Percentiles rank a stretch among this genome's conserved stretches.
phyloP scores from a whole-genome alignment of 2,113 vertebrate species.

The Microtus ochrogaster region DNA sequence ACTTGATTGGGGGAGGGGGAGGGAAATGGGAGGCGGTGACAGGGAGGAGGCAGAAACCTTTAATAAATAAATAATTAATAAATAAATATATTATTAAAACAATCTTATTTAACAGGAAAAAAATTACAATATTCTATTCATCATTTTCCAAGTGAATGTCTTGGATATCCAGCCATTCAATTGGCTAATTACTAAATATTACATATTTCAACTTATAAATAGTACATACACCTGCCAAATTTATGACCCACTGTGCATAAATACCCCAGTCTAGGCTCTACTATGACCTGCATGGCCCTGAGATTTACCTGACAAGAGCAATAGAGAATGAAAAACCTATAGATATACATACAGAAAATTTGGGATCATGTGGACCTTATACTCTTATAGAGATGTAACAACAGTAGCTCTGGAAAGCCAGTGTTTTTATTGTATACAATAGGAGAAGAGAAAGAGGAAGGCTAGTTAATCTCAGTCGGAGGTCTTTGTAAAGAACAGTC shows the following conservation, averaged over 20 bases:
- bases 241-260: background rate
- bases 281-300: background rate
- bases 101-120: no score
- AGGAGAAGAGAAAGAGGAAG: background rate
- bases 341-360: background rate
- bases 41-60: no score
- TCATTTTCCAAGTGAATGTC: background rate
- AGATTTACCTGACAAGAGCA: background rate
- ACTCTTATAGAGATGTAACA: no score
- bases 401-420: background rate
- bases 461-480: background rate
- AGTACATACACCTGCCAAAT: background rate
- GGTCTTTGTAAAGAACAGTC: background rate
- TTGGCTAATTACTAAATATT: background rate
- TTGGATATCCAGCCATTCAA: background rate
- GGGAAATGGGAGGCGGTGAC: no score
- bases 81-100: no score
- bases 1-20: no score
- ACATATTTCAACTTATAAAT: constrained; percentile 1
- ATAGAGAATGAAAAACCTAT: background rate
- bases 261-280: background rate
- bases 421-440: background rate
- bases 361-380: background rate
- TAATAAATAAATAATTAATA: no score
- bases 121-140: background rate